Evolutionary conservation across 1,140 invertebrate species (phyloP).

Genomic region (Danaus melanippus): DNA sequence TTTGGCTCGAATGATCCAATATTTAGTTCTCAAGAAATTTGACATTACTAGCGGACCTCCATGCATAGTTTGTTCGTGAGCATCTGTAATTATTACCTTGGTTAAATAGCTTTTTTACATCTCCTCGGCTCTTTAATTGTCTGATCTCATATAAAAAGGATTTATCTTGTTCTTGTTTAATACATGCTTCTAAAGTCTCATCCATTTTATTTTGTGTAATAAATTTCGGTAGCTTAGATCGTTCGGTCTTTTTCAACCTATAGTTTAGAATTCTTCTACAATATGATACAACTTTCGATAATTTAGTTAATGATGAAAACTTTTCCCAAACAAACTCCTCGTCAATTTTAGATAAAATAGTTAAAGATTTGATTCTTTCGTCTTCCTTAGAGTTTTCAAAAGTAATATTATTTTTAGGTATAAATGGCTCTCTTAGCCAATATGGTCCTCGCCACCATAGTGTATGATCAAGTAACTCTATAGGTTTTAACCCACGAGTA

Average conservation of each 20-base stretch:
- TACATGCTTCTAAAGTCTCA: slow-evolving; percentile 2
- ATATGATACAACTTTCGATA: background rate
- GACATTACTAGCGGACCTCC: background rate
- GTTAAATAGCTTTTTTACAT: background rate
- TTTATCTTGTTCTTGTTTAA: background rate
- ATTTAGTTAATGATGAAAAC: background rate
- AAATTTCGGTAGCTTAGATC: background rate
- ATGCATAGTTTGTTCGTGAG: too few species aligned
- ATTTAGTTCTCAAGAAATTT: background rate
- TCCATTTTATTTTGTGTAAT: background rate
- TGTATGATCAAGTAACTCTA: slow-evolving; percentile 10
- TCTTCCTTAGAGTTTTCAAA: slow-evolving; percentile 3
- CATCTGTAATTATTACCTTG: too few species aligned
- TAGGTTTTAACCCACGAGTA: slow-evolving; percentile 18
- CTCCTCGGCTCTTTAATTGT: background rate
- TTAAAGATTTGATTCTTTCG: background rate
- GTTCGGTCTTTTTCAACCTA: too few species aligned
- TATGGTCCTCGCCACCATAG: slow-evolving; percentile 22
- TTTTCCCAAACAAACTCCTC: background rate
- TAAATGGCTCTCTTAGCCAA: slow-evolving; percentile 20
- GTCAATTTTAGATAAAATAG: too few species aligned
- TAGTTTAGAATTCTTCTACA: slow-evolving; percentile 4
- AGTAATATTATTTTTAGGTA: slow-evolving; percentile 5
- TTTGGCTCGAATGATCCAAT: slow-evolving; percentile 2
- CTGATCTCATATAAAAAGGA: background rate